phyloP scores from a whole-genome alignment of 1,140 invertebrate species.

The Augochlora pura region DNA sequence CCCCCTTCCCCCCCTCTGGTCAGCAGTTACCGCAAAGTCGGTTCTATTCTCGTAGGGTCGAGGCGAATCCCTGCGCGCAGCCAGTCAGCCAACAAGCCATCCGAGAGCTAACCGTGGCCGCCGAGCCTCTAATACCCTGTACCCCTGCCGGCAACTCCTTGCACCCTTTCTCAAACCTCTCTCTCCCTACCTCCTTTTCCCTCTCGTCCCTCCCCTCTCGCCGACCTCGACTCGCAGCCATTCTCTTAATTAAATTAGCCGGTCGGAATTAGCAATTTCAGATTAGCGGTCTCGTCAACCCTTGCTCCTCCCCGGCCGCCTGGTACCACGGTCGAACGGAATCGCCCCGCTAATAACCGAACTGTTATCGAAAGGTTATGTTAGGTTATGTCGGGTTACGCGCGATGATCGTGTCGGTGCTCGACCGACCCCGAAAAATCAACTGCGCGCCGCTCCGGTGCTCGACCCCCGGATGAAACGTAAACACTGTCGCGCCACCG shows the following conservation, averaged over 20 bases:
- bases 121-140: slow-evolving; percentile 65
- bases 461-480: too few relatives aligned
- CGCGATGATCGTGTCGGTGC: too few relatives aligned
- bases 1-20: too few relatives aligned
- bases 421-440: too few relatives aligned
- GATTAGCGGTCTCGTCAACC: slow-evolving; percentile 62
- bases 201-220: too few relatives aligned
- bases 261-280: slow-evolving; percentile 76
- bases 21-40: slow-evolving; percentile 74
- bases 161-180: too few relatives aligned
- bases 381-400: too few relatives aligned
- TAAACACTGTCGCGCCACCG: too few relatives aligned
- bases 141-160: slow-evolving; percentile 38
- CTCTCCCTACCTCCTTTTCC: too few relatives aligned
- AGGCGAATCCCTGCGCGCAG: slow-evolving; percentile 38
- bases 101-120: slow-evolving; percentile 56
- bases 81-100: slow-evolving; percentile 9
- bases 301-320: slow-evolving; percentile 14
- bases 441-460: too few relatives aligned
- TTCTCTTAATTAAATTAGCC: slow-evolving; percentile 78
- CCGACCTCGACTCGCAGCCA: slow-evolving; percentile 42
- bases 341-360: slow-evolving; percentile 45
- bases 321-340: background rate
- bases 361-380: slow-evolving; percentile 14
- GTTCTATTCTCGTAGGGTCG: slow-evolving; percentile 61